These are phyloP conservation scores for Sebastes dallii DNA, from an alignment of 2,797 vertebrate genomes.

Conservation along the genomic window DNA sequence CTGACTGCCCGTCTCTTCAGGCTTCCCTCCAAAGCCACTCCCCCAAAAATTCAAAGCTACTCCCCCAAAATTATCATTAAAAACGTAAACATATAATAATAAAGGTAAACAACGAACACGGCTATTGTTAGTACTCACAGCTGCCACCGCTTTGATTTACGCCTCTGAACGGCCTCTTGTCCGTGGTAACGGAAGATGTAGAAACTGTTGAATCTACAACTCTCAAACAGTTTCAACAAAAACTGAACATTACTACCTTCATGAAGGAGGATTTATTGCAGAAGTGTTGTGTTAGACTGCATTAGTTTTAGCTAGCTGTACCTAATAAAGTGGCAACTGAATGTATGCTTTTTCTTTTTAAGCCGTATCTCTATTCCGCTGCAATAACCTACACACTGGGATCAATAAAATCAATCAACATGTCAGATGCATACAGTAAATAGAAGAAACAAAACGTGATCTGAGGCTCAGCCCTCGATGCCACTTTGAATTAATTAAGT, in stretches of 20 bases:
- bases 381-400: background rate
- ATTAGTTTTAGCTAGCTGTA: background rate
- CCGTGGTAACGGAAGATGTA: background rate
- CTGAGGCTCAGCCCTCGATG: background rate
- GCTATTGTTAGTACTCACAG: background rate
- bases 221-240: background rate
- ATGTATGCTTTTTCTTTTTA: background rate
- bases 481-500: constrained; percentile 34
- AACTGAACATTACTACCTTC: background rate
- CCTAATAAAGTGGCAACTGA: background rate
- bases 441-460: background rate
- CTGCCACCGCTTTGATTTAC: background rate
- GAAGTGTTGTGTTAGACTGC: background rate
- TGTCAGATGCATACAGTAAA: background rate
- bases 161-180: background rate
- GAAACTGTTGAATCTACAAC: background rate
- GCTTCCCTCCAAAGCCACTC: too few species aligned
- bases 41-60: too few species aligned
- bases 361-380: background rate
- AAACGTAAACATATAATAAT: too few species aligned
- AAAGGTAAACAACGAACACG: too few species aligned
- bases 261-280: background rate
- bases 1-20: too few species aligned
- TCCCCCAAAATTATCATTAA: too few species aligned
- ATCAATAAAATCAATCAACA: background rate